phyloP scores from a whole-genome alignment of 2,888 invertebrate species.

The Campoplex capitator region DNA sequence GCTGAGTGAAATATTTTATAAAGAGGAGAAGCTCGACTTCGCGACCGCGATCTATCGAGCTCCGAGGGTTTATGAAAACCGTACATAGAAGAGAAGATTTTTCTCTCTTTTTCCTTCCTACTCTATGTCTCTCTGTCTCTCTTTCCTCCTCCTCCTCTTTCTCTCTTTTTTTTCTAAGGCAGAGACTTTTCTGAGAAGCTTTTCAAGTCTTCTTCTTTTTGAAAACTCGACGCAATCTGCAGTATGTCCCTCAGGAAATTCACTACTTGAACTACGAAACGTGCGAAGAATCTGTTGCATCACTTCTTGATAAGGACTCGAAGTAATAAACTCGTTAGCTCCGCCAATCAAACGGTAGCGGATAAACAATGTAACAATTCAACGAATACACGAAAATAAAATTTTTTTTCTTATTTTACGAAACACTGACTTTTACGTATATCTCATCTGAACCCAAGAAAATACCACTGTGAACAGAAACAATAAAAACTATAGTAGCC shows the following conservation, averaged over 20 bases:
- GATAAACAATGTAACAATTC: background rate
- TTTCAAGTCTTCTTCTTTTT: slow-evolving; percentile 33
- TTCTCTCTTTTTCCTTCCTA: slow-evolving; percentile 11
- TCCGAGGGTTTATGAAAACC: slow-evolving; percentile 56
- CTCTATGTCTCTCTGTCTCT: background rate
- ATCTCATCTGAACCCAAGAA: background rate
- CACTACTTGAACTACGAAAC: slow-evolving; percentile 28
- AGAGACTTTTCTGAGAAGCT: slow-evolving; percentile 54
- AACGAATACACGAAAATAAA: slow-evolving; percentile 1
- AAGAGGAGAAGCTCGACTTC: slow-evolving; percentile 31
- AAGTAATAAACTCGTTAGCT: slow-evolving; percentile 39
- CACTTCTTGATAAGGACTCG: slow-evolving; percentile 27
- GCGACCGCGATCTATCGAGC: slow-evolving; percentile 49
- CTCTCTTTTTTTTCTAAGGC: slow-evolving; percentile 13
- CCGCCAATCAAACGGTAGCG: slow-evolving; percentile 6
- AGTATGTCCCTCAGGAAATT: slow-evolving; percentile 60
- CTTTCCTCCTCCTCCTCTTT: slow-evolving; percentile 10
- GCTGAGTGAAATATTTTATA: slow-evolving; percentile 56
- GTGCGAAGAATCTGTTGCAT: slow-evolving; percentile 39
- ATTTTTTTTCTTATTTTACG: background rate
- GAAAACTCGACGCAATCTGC: slow-evolving; percentile 23
- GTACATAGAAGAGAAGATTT: slow-evolving; percentile 38
- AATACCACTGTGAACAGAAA: background rate
- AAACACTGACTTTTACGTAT: background rate
- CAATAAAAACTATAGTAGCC: background rate